Evolutionary conservation across 2,888 invertebrate species (phyloP).

Genomic region (Monochamus alternatus): DNA sequence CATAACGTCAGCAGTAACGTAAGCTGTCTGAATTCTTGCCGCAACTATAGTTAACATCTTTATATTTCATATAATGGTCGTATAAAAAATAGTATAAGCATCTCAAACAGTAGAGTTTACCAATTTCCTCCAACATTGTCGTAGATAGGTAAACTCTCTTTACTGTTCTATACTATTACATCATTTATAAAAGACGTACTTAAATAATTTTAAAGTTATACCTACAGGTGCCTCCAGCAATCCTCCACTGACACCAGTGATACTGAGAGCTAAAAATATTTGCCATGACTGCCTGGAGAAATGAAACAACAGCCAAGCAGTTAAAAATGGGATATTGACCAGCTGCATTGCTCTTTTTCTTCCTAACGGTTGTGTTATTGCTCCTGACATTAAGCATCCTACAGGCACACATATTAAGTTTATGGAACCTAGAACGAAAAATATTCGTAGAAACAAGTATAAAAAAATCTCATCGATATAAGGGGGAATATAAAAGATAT

Average conservation of each 20-base stretch:
- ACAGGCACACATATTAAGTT: constrained; percentile 86
- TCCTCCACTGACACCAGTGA: constrained; percentile 85
- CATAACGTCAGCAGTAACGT: too few species aligned
- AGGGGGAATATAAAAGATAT: too few species aligned
- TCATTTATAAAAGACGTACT: too few species aligned
- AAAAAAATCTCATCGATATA: not conserved
- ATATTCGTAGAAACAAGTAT: too few species aligned
- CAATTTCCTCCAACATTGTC: too few species aligned
- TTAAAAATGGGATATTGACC: constrained; percentile 82
- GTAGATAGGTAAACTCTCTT: too few species aligned
- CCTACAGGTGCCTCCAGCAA: constrained; percentile 86
- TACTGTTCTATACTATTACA: too few species aligned
- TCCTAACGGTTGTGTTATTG: constrained; percentile 81
- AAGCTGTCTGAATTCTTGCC: too few species aligned
- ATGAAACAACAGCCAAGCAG: constrained; percentile 83
- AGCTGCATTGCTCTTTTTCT: constrained; percentile 84
- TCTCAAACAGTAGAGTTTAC: too few species aligned
- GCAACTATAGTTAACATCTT: too few species aligned
- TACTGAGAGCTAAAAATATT: constrained; percentile 80
- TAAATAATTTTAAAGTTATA: constrained; percentile 46
- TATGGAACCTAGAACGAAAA: constrained; percentile 76
- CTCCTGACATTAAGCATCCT: constrained; percentile 84
- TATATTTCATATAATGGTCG: too few species aligned
- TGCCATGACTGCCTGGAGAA: constrained; percentile 77
- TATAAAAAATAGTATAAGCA: too few species aligned